Percentiles rank a stretch among this genome's conserved stretches.
These are phyloP conservation scores for Eupithecia subfuscata DNA, from an alignment of 2,888 invertebrate species.

Conservation along the genomic window DNA sequence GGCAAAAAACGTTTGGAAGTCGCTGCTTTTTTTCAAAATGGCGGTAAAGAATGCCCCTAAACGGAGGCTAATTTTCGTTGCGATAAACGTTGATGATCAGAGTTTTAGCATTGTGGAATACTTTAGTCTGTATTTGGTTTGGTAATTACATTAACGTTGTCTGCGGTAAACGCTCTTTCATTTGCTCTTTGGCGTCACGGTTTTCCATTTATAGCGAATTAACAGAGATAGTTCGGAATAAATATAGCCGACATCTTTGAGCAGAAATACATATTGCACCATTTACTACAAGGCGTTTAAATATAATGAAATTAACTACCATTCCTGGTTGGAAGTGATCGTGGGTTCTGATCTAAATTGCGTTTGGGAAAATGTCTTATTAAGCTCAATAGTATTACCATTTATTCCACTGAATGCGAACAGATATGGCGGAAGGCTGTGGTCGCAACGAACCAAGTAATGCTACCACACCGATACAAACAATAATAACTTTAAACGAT, in stretches of 20 bases:
- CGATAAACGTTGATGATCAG: slow-evolving; percentile 43
- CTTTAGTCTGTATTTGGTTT: slow-evolving; percentile 19
- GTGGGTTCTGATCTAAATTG: slow-evolving; percentile 1
- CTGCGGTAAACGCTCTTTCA: neutral
- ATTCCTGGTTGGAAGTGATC: neutral
- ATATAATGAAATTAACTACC: neutral
- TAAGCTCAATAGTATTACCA: slow-evolving; percentile 11
- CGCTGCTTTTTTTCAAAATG: slow-evolving; percentile 45
- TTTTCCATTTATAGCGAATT: neutral
- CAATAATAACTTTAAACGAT: slow-evolving; percentile 41
- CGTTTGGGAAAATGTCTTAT: slow-evolving; percentile 28
- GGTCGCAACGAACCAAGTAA: slow-evolving; percentile 49
- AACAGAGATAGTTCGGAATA: neutral
- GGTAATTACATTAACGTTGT: slow-evolving; percentile 18
- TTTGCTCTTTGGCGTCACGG: neutral
- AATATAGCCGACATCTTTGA: neutral
- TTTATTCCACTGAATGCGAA: slow-evolving; percentile 45
- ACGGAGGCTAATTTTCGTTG: slow-evolving; percentile 51
- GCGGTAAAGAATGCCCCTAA: slow-evolving; percentile 36
- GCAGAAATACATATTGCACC: neutral
- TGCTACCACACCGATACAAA: slow-evolving; percentile 18
- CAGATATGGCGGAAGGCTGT: slow-evolving; percentile 65
- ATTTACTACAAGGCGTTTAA: neutral
- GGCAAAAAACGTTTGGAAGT: slow-evolving; percentile 43
- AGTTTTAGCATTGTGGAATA: slow-evolving; percentile 22